A percentile compares a stretch with the other conserved stretches of the same genome.
phyloP scores from a whole-genome alignment of 2,113 vertebrate species.

The Mastomys natalensis region DNA sequence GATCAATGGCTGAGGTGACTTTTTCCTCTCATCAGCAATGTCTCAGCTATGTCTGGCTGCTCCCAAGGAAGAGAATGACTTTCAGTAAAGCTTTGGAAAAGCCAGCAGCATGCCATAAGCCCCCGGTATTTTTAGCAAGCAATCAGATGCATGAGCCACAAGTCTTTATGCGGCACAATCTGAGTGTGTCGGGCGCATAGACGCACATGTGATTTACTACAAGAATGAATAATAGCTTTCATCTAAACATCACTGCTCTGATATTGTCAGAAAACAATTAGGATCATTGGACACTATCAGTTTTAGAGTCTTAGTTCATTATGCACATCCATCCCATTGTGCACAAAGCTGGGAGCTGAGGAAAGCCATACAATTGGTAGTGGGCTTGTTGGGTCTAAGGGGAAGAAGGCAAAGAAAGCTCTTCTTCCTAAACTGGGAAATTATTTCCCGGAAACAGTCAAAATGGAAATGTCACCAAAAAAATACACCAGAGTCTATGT shows the following conservation, averaged over 20 bases:
- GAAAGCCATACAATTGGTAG: neutral
- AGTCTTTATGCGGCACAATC: conserved; percentile 34
- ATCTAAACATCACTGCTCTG: neutral
- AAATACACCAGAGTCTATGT: conserved; percentile 1
- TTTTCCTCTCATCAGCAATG: conserved; percentile 50
- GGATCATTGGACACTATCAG: neutral
- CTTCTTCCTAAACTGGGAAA: neutral
- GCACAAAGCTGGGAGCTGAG: conserved; percentile 13
- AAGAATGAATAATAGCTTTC: conserved; percentile 49
- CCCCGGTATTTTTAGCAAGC: conserved; percentile 63
- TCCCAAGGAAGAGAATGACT: conserved; percentile 32
- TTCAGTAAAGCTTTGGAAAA: conserved; percentile 16
- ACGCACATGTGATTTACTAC: neutral
- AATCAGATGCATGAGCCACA: neutral
- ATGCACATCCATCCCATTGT: neutral
- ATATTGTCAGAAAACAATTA: conserved; percentile 29
- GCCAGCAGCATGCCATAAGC: neutral
- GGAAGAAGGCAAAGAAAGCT: neutral
- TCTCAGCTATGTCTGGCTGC: conserved; percentile 52
- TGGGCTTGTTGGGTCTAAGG: neutral
- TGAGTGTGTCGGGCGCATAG: conserved; percentile 10
- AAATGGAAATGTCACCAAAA: neutral
- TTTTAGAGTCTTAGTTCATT: neutral
- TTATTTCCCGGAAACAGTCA: neutral
- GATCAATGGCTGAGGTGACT: conserved; percentile 8